phyloP scores from a whole-genome alignment of 2,888 invertebrate species.

The Selenia dentaria region DNA sequence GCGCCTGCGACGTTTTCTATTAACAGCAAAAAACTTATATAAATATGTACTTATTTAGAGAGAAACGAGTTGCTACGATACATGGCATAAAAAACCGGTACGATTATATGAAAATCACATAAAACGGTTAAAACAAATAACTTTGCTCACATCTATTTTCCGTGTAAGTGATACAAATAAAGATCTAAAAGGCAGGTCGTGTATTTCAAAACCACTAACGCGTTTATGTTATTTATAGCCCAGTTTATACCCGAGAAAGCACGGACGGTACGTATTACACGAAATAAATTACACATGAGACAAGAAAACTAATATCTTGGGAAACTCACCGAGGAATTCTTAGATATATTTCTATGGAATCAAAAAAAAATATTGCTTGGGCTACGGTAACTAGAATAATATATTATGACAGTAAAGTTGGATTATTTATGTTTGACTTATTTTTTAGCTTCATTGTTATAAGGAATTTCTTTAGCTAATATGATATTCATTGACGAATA shows the following conservation, averaged over 20 bases:
- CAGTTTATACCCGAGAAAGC: conserved; percentile 26
- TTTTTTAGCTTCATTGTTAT: no score
- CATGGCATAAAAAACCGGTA: no score
- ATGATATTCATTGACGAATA: no score
- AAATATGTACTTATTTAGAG: no score
- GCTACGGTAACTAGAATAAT: conserved; percentile 1
- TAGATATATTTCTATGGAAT: conserved; percentile 35
- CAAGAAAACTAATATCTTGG: conserved; percentile 45
- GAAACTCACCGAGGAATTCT: conserved; percentile 36
- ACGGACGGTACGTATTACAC: conserved; percentile 25
- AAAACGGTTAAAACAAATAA: conserved; percentile 6
- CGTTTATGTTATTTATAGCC: conserved; percentile 29
- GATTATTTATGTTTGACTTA: not conserved
- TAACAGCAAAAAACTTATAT: no score
- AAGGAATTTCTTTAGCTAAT: no score
- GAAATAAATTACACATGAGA: conserved; percentile 43
- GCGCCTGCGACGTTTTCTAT: no score
- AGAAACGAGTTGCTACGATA: no score
- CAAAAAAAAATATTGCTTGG: conserved; percentile 36
- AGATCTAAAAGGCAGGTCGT: conserved; percentile 23
- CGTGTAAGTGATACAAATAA: conserved; percentile 23
- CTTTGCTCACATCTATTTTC: conserved; percentile 2
- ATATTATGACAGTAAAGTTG: conserved; percentile 3
- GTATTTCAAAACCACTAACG: conserved; percentile 28
- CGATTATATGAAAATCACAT: conserved; percentile 8